phyloP scores from a whole-genome alignment of 2,888 invertebrate species.

The Listrodromus nycthemerus region DNA sequence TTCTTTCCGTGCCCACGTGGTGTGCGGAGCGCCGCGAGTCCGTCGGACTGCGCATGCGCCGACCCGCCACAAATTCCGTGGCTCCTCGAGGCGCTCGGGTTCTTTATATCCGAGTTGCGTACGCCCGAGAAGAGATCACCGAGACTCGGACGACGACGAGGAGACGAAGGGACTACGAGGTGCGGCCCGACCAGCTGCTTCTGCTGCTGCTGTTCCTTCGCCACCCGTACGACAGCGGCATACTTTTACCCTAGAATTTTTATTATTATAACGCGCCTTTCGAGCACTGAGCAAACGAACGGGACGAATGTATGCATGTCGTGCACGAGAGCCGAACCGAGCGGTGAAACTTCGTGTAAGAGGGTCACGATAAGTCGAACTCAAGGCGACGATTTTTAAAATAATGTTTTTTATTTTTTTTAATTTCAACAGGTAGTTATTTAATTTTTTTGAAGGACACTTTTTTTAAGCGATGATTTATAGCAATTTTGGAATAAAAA shows the following conservation, averaged over 20 bases:
- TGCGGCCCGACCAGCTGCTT: conserved; percentile 59
- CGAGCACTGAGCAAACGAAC: conserved; percentile 16
- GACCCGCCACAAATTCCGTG: conserved; percentile 64
- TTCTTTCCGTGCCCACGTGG: conserved; percentile 60
- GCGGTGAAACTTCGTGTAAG: not conserved
- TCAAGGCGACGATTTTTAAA: no score
- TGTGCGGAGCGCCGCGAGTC: conserved; percentile 31
- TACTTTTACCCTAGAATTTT: conserved; percentile 13
- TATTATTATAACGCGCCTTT: conserved; percentile 42
- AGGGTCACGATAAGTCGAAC: conserved; percentile 4
- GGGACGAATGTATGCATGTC: conserved; percentile 17
- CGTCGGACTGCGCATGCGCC: conserved; percentile 62
- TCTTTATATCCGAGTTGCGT: conserved; percentile 15
- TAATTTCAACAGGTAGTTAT: no score
- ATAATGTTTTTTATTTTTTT: no score
- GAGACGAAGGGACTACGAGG: conserved; percentile 49
- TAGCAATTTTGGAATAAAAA: no score
- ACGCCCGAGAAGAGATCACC: conserved; percentile 39
- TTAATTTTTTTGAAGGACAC: no score
- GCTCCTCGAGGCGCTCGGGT: conserved; percentile 36
- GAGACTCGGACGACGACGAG: conserved; percentile 13
- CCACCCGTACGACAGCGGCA: conserved; percentile 23
- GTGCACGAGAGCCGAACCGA: not conserved
- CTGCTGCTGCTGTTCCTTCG: conserved; percentile 32
- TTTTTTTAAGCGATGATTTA: no score